Evolutionary conservation across 35 echinoderm and acorn worm genomes (phyloP), one percentile per base, ranked within the genome.

Genomic region (Nesometra sesokonis): DNA sequence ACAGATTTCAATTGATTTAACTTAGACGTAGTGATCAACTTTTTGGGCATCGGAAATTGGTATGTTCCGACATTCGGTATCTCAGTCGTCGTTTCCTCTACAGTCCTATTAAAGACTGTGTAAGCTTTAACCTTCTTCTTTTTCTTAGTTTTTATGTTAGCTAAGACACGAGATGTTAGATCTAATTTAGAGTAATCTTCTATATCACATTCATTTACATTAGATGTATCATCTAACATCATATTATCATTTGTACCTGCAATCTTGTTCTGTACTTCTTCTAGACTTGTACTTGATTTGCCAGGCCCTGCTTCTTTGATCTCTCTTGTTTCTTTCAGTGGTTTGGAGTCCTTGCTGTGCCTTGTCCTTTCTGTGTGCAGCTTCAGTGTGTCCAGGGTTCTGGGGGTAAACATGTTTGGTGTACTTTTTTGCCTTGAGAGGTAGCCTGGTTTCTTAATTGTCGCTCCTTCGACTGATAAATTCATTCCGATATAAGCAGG

Each of bases 201-300:
- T 11, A 67, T 27, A 27, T 67, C 52, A 67, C 23, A 13, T 5
- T 15, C 38, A 43, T 17, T 27, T 17, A 67, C 52, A 67, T 67
- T 19, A 2, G 52, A 67, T 67, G 52, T 43, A 7, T 43, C 15
- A 4, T 4, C 15, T 43, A 43, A 67, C 23, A 13, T 9, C 1
- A 67, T 67, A 67, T 19, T 67, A 19, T 17, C 21, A 67, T 67
- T 27, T 19, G 89, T 98, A 98, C 95, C 95, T 98, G 95, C 89
- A 76, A 94, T 52, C 78, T 94, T 98, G 33, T 89, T 93, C 40
- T 93, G 88, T 88, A 94, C 88, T 37, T 98, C 95, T 37, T 98
- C 95, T 46, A 98, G 29, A 31, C 81, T 93, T 31, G 95, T 89
- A 19, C 1, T 67, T 0, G 86, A 86, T 35, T 86, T 91, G 47